Base-by-base conservation (phyloP, 2,113 vertebrate species). In the Urocynchramus pylzowi region DNA sequence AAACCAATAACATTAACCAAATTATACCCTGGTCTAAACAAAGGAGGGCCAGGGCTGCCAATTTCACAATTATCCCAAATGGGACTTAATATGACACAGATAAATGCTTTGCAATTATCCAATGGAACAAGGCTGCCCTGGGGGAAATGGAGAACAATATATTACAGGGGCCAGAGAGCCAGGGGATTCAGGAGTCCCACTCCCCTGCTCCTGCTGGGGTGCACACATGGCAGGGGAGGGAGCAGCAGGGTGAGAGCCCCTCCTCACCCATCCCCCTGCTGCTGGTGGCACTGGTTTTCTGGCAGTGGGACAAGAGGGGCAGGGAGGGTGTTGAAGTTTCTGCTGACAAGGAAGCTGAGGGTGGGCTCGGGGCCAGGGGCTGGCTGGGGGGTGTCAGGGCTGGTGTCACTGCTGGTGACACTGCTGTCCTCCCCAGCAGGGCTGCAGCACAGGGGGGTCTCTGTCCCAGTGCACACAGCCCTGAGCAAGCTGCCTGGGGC, bases 41-140 rank as follows among this genome's bases (percentile, higher is more conserved):
- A 97, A 97, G 47, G 65, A 90, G 68, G 47, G 24, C 24, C 64
- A 33, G 35, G 42, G 30, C 67, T 95, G 97, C 96, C 96, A 97
- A 87, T 89, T 96, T 94, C 86, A 73, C 78, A 96, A 86, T 95
- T 92, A 95, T 90, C 92, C 68, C 88, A 88, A 96, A 95, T 92
- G 74, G 26, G 37, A 69, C 84, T 85, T 97, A 95, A 96, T 97
- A 84, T 82, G 94, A 96, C 91, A 96, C 93, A 96, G 93, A 97
- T 81, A 96, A 97, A 97, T 95, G 84, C 71, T 92, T 96, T 88
- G 77, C 90, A 96, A 88, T 97, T 97, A 90, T 80, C 83, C 80
- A 84, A 7, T 91, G 96, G 95, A 97, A 95, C 93, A 95, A 79
- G 74, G 75, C 80, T 86, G 61, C 89, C 96, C 93, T 91, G 88